These are phyloP conservation scores for Tangara arthus DNA, from an alignment of 2,797 vertebrate genomes.

Conservation along the genomic window DNA sequence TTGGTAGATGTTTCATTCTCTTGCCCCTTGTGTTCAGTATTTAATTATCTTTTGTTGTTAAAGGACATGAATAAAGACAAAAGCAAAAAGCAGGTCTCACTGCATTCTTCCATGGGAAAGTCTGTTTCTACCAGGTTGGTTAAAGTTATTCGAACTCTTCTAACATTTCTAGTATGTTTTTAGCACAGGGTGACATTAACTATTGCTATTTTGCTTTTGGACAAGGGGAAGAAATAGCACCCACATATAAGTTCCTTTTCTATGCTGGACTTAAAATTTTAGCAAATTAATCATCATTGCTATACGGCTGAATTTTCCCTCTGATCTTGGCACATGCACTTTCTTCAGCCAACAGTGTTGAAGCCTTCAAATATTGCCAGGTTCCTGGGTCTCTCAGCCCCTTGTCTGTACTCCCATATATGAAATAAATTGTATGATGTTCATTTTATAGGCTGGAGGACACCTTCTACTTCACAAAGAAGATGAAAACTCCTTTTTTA, in stretches of 20 bases:
- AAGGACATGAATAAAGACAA: constrained; percentile 38
- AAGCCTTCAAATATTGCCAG: background rate
- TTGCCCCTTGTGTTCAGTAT: constrained; percentile 21
- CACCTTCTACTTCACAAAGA: background rate
- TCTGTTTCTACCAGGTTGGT: background rate
- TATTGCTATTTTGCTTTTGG: background rate
- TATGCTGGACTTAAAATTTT: background rate
- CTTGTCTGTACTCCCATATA: background rate
- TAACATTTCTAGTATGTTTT: background rate
- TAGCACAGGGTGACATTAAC: background rate
- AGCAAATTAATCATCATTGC: background rate
- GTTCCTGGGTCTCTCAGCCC: background rate
- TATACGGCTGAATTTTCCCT: background rate
- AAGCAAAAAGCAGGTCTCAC: background rate
- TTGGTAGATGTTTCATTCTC: constrained; percentile 16
- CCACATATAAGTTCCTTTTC: background rate
- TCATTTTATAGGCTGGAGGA: background rate
- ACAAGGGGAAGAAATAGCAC: background rate
- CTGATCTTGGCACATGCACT: background rate
- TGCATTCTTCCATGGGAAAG: background rate
- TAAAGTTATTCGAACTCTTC: background rate
- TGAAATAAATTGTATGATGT: background rate
- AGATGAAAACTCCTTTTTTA: background rate
- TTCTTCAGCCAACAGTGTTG: background rate
- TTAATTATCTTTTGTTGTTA: constrained; percentile 51